Conservation (phyloP, 2,888 invertebrate species). For the Scaptomyza caliginosa region DNA sequence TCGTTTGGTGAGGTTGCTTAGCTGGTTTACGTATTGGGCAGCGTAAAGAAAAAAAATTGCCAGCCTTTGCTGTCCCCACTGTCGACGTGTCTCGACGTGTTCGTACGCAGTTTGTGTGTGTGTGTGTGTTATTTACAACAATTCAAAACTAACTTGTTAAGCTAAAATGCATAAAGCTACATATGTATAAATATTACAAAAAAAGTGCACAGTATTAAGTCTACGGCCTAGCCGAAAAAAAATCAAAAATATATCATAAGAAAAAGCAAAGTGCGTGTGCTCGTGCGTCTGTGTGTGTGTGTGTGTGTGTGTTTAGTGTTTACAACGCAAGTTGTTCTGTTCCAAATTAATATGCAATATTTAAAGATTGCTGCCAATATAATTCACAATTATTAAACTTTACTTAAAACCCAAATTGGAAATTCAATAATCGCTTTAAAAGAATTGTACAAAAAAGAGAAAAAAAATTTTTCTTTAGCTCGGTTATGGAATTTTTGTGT, state of each 20-base stretch:
- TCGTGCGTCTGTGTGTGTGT: constrained; percentile 25
- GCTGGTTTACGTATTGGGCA: constrained; percentile 16
- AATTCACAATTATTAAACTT: constrained; percentile 5
- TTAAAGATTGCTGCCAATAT: constrained; percentile 6
- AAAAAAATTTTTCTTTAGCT: too few relatives aligned
- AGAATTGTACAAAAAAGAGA: too few relatives aligned
- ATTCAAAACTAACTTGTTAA: constrained; percentile 33
- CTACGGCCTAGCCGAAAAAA: constrained; percentile 61
- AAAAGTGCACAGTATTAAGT: constrained; percentile 44
- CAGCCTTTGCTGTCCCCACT: constrained; percentile 51
- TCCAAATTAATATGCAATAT: constrained; percentile 15
- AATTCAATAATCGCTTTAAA: constrained; percentile 8
- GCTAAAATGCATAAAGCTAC: constrained; percentile 37
- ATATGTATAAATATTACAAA: too few relatives aligned
- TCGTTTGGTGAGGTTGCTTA: constrained; percentile 82
- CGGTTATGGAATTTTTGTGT: constrained; percentile 76
- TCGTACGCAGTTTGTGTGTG: constrained; percentile 57
- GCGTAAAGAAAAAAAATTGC: constrained; percentile 23
- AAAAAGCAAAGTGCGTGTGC: constrained; percentile 69
- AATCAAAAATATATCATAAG: constrained; percentile 33
- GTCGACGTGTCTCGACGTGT: constrained; percentile 72
- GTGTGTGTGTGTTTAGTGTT: constrained; percentile 39
- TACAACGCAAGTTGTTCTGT: constrained; percentile 26
- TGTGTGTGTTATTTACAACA: constrained; percentile 37
- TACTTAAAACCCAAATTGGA: constrained; percentile 12